Percentiles rank a stretch among this genome's conserved stretches.
Conservation (phyloP, 2,113 vertebrate genomes). For the Apaloderma vittatum region DNA sequence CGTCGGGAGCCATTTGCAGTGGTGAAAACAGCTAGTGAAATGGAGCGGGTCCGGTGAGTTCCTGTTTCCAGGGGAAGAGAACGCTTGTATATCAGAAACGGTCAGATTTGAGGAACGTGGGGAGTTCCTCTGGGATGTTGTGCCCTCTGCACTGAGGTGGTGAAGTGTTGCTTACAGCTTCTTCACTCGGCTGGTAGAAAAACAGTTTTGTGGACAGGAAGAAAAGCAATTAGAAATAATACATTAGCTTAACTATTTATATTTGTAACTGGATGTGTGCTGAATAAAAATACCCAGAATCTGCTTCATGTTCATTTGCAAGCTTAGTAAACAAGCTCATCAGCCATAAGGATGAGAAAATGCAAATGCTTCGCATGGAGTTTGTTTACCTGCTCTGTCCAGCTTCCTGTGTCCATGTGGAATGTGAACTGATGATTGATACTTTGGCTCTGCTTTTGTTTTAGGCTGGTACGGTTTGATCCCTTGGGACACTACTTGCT, state of each 20-base stretch:
- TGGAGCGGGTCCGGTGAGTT: conserved; percentile 93
- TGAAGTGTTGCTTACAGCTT: background rate
- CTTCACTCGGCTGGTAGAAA: background rate
- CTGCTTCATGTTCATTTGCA: background rate
- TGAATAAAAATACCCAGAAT: background rate
- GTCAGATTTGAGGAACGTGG: background rate
- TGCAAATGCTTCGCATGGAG: background rate
- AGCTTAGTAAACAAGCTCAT: background rate
- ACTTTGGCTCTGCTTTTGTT: conserved; percentile 53
- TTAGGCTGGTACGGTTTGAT: conserved; percentile 96
- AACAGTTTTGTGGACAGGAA: background rate
- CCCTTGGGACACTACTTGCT: conserved; percentile 97
- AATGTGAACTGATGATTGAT: background rate
- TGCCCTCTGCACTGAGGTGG: background rate
- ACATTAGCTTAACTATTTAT: background rate
- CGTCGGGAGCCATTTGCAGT: conserved; percentile 96
- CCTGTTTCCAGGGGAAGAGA: background rate
- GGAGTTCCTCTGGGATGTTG: background rate
- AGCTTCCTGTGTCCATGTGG: background rate
- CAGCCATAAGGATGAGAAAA: background rate
- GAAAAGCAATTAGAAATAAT: background rate
- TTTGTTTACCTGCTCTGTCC: background rate
- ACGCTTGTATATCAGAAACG: background rate
- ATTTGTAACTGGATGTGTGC: background rate
- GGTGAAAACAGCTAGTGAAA: conserved; percentile 97